These are phyloP conservation scores for Catocala sponsa DNA, from an alignment of 2,888 invertebrate genomes.

Conservation along the genomic window DNA sequence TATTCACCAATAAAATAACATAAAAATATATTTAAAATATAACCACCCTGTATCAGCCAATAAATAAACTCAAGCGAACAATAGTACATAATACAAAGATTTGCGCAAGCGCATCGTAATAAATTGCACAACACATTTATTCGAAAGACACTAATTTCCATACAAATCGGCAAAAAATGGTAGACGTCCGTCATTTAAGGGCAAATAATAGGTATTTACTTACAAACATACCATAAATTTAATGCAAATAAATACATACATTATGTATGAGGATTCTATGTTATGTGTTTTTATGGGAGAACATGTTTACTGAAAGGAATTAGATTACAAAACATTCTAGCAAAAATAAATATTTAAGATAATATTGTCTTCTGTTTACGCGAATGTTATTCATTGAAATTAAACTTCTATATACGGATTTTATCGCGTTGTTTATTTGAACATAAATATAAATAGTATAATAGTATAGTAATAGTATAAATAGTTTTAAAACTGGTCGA, in stretches of 20 bases:
- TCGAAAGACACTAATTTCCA: constrained; percentile 69
- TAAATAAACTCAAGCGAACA: constrained; percentile 46
- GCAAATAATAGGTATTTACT: constrained; percentile 2
- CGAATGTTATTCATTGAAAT: too few relatives aligned
- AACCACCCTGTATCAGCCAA: constrained; percentile 27
- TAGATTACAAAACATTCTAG: too few relatives aligned
- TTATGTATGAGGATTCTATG: constrained; percentile 2
- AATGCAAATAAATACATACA: neutral
- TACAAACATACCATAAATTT: constrained; percentile 4
- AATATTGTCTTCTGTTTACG: too few relatives aligned
- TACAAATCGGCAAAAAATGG: constrained; percentile 67
- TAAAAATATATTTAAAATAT: constrained; percentile 1
- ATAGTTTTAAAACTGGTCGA: too few relatives aligned
- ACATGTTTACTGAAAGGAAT: too few relatives aligned
- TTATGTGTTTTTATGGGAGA: neutral
- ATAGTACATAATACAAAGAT: constrained; percentile 51
- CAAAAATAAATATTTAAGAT: too few relatives aligned
- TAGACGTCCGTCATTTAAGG: constrained; percentile 48
- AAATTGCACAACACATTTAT: constrained; percentile 57
- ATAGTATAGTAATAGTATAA: too few relatives aligned
- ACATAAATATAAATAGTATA: too few relatives aligned
- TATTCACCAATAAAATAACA: neutral
- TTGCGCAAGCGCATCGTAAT: constrained; percentile 56
- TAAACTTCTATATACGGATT: too few relatives aligned
- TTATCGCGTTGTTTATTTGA: too few relatives aligned